These are phyloP conservation scores for Willisornis vidua DNA, from an alignment of 2,113 vertebrate species.

Conservation along the genomic window DNA sequence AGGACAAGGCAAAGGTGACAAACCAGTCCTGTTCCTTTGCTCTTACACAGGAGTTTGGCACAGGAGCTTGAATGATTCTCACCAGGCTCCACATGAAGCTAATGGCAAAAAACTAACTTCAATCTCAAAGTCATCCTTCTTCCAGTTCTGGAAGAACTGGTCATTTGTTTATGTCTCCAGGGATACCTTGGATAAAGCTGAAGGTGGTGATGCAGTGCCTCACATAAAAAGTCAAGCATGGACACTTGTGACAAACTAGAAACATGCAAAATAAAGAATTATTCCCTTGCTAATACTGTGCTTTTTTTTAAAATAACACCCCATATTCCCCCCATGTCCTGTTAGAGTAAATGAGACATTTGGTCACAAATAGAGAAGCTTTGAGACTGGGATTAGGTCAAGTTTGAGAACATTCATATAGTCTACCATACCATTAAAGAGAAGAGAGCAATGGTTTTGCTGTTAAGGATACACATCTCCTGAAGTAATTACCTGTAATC, in stretches of 20 bases:
- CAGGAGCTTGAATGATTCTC: background rate
- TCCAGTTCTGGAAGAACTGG: background rate
- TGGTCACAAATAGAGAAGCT: background rate
- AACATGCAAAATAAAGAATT: background rate
- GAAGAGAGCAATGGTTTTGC: background rate
- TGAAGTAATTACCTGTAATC: background rate
- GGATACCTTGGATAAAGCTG: background rate
- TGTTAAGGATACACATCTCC: background rate
- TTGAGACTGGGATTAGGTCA: background rate
- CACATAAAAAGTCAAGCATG: background rate
- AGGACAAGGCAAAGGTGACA: background rate
- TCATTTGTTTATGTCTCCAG: background rate
- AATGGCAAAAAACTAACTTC: background rate
- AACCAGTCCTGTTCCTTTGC: background rate
- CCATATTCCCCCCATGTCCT: background rate
- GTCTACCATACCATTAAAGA: background rate
- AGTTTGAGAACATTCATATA: background rate
- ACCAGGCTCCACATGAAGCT: background rate
- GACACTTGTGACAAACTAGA: background rate
- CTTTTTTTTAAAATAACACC: background rate
- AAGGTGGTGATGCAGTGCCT: rapidly evolving
- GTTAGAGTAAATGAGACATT: background rate
- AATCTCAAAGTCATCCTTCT: background rate
- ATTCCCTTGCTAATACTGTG: background rate
- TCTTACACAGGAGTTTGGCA: background rate